Evolutionary conservation across 1,140 invertebrate genomes (phyloP), one percentile per base, ranked within the genome.

Genomic region (Thalassaphorura encarpata): DNA sequence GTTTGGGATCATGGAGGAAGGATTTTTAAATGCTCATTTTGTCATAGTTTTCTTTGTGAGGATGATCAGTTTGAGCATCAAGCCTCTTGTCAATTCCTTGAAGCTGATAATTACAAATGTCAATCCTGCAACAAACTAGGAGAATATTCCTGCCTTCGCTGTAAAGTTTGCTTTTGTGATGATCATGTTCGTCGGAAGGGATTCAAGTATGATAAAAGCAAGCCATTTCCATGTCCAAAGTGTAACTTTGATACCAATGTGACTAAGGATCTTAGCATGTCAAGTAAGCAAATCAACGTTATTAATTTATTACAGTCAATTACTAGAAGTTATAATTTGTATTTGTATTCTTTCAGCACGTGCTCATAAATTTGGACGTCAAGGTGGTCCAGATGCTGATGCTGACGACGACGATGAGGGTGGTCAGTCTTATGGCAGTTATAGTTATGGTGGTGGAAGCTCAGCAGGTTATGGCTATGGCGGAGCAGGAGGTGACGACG

Each of bases 21-120:
- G 48, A 86, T 97, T 60, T 97, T 93, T 69, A 82, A 82, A 62
- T 97, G 93, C 71, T 90, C 87, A 43, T 97, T 91, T 72, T 97
- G 93, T 69, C 73, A 82, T 39, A 86, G 82, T 51, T 93, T 85
- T 69, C 76, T 97, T 0, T 97, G 93, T 74, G 93, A 97, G 75
- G 93, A 97, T 75, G 93, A 97, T 73, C 93, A 97, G 73, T 97
- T 97, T 78, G 93, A 97, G 70, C 93, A 97, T 75, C 93, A 97
- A 76, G 93, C 93, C 8, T 94, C 88, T 1, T 97, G 93, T 70
- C 92, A 95, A 76, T 85, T 93, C 43, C 71, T 97, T 2, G 92
- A 97, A 68, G 84, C 89, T 2, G 92, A 80, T 66, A 91, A 79
- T 67, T 93, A 85, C 67, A 97, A 97, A 77, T 97, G 92, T 89